A percentile compares a stretch with the other conserved stretches of the same genome.
These are phyloP conservation scores for Cosmia pyralina DNA, from an alignment of 2,888 invertebrate genomes.

Conservation along the genomic window DNA sequence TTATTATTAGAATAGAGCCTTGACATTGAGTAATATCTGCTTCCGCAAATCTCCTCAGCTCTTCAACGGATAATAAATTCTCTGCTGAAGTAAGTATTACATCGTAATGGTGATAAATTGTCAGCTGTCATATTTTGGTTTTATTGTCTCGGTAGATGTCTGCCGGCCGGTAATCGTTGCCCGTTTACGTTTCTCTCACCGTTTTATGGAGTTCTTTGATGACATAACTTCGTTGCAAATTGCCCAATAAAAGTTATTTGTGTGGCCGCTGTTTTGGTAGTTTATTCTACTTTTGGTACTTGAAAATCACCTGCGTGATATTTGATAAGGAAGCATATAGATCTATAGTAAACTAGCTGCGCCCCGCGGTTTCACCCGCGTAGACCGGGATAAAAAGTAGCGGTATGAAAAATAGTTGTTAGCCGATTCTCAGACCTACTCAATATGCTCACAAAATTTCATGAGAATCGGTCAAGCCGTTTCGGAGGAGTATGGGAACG, in stretches of 20 bases:
- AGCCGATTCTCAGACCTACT: no score
- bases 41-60: constrained; percentile 75
- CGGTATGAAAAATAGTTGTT: no score
- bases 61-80: constrained; percentile 78
- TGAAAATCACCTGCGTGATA: neutral
- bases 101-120: constrained; percentile 78
- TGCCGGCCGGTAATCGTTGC: constrained; percentile 77
- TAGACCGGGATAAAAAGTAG: no score
- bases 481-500: no score
- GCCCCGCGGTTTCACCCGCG: no score
- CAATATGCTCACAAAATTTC: no score
- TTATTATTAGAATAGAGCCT: constrained; percentile 72
- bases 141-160: constrained; percentile 80
- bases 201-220: constrained; percentile 85
- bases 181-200: constrained; percentile 81
- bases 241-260: constrained; percentile 87
- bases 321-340: neutral
- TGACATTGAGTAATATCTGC: constrained; percentile 80
- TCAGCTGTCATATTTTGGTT: constrained; percentile 80
- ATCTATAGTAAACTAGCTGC: no score
- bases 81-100: constrained; percentile 75
- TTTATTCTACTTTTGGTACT: constrained; percentile 50
- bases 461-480: no score
- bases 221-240: constrained; percentile 85
- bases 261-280: constrained; percentile 75